Evolutionary conservation across 2,888 invertebrate genomes (phyloP).

Genomic region (Tenthredo amoena): DNA sequence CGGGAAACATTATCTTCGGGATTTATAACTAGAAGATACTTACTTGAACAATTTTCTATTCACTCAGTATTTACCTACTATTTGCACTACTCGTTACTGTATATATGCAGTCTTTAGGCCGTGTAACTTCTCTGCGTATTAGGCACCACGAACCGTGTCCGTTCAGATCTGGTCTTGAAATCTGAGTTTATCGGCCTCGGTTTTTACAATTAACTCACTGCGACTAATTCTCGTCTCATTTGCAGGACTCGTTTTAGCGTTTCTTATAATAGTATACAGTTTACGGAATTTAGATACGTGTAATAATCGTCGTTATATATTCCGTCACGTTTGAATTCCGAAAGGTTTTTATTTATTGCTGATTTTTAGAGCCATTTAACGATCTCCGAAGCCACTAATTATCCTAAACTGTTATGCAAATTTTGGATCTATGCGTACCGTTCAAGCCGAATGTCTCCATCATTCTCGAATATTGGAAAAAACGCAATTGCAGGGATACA

Average conservation of each 20-base stretch:
- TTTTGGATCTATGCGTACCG: not conserved
- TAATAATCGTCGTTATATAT: not conserved
- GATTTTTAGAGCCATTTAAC: not conserved
- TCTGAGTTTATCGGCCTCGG: constrained; percentile 42
- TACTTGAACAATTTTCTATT: not conserved
- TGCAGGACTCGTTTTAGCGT: not conserved
- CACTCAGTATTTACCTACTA: not conserved
- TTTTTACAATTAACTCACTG: not conserved
- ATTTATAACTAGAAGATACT: not conserved
- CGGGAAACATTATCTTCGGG: not conserved
- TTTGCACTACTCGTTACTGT: not conserved
- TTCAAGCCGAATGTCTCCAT: not conserved
- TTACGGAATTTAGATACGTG: not conserved
- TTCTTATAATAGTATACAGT: not conserved
- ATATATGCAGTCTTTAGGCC: not conserved
- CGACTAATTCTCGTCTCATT: not conserved
- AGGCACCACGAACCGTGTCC: constrained; percentile 44
- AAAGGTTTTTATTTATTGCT: not conserved
- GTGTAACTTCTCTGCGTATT: constrained; percentile 37
- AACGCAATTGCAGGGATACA: too few species aligned
- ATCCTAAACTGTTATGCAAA: not conserved
- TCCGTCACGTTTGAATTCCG: not conserved
- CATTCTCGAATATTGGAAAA: too few species aligned
- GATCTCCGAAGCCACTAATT: not conserved
- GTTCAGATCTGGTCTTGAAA: constrained; percentile 27